These are phyloP conservation scores for Hoplias malabaricus DNA, from an alignment of 2,113 vertebrate species.

Conservation along the genomic window DNA sequence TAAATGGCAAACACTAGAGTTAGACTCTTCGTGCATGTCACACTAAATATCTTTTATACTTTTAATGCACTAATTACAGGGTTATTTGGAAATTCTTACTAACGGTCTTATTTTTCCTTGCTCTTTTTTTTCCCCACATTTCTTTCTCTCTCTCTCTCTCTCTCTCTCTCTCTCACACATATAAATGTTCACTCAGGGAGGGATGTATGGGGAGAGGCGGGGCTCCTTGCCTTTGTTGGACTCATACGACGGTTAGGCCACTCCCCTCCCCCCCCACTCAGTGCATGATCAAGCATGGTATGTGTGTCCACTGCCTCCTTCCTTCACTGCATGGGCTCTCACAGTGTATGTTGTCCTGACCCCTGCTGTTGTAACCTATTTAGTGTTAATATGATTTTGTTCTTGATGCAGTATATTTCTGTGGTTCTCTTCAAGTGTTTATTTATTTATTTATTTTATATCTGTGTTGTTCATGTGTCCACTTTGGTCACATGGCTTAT, in stretches of 20 bases:
- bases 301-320: constrained; percentile 65
- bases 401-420: constrained; percentile 3
- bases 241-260: constrained; percentile 80
- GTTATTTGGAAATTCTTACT: neutral
- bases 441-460: constrained; percentile 8
- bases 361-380: neutral
- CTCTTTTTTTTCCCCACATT: neutral
- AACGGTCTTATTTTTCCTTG: constrained; percentile 23
- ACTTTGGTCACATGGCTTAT: constrained; percentile 39
- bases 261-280: constrained; percentile 67
- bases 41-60: neutral
- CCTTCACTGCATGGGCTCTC: constrained; percentile 61
- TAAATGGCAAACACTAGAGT: neutral
- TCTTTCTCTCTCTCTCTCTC: neutral
- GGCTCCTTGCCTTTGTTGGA: constrained; percentile 76
- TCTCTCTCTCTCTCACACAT: neutral
- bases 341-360: constrained; percentile 39
- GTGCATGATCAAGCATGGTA: constrained; percentile 81
- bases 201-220: constrained; percentile 73
- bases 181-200: constrained; percentile 71
- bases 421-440: neutral
- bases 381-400: constrained; percentile 7
- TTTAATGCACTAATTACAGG: constrained; percentile 3
- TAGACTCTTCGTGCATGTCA: neutral
- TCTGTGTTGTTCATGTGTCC: constrained; percentile 37